Evolutionary conservation across 2,797 vertebrate genomes (phyloP).

Genomic region (Phataginus tricuspis): DNA sequence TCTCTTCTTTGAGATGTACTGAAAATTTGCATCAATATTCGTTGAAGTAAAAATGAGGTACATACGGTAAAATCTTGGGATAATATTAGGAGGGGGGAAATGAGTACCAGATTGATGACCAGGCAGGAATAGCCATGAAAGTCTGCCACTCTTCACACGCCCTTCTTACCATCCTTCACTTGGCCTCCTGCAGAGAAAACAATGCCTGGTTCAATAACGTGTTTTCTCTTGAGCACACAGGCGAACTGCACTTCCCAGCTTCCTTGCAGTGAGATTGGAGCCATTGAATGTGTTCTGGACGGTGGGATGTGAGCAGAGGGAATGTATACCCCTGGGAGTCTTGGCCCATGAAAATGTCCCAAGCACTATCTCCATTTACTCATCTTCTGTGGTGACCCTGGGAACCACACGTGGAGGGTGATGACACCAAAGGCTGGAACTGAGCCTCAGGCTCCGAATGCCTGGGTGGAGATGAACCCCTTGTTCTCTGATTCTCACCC

Average conservation of each 20-base stretch:
- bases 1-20: neutral
- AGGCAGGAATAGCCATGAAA: neutral
- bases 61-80: neutral
- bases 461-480: neutral
- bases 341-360: neutral
- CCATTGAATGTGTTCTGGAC: neutral
- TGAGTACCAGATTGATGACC: neutral
- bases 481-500: neutral
- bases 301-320: neutral
- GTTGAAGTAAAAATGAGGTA: neutral
- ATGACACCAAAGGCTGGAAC: neutral
- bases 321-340: neutral
- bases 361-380: neutral
- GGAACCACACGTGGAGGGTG: neutral
- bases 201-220: neutral
- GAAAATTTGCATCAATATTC: neutral
- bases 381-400: neutral
- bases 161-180: neutral
- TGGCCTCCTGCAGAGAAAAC: neutral
- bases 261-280: neutral
- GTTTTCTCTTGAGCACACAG: neutral
- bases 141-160: neutral
- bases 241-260: neutral
- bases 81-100: neutral
- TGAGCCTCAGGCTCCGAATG: neutral